Percentiles rank a stretch among this genome's conserved stretches.
Conservation (phyloP, 92 coral and sea anemone species). For the Epizoanthus stellaris region DNA sequence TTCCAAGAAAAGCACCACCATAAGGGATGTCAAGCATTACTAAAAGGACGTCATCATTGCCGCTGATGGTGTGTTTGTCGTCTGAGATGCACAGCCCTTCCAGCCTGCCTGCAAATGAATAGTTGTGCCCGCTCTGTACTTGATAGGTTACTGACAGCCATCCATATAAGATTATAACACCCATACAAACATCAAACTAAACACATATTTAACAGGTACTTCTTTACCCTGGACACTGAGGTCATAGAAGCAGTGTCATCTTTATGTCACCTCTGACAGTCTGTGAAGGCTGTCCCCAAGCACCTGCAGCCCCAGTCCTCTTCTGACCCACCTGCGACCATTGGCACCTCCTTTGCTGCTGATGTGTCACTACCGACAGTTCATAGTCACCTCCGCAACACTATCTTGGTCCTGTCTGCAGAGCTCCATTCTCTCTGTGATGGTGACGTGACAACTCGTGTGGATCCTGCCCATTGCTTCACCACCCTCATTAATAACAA, state of each 20-base stretch:
- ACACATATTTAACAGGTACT: conserved; percentile 29
- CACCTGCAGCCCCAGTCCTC: conserved; percentile 28
- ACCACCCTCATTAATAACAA: neutral
- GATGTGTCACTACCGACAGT: conserved; percentile 31
- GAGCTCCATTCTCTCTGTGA: conserved; percentile 20
- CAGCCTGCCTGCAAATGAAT: neutral
- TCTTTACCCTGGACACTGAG: conserved; percentile 44
- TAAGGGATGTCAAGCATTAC: neutral
- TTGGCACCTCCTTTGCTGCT: conserved; percentile 29
- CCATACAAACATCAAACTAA: conserved; percentile 39
- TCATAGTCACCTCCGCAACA: conserved; percentile 44
- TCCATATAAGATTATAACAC: conserved; percentile 32
- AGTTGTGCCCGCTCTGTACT: neutral
- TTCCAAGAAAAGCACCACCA: neutral
- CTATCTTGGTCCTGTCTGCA: conserved; percentile 31
- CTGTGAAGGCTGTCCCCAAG: conserved; percentile 30
- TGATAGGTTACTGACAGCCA: conserved; percentile 19
- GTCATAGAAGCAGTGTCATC: conserved; percentile 24
- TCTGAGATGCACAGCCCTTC: conserved; percentile 9
- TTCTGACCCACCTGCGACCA: conserved; percentile 7
- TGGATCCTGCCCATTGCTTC: conserved; percentile 47
- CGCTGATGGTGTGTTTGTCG: conserved; percentile 33
- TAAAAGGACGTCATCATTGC: neutral
- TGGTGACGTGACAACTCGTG: conserved; percentile 43
- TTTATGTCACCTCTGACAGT: conserved; percentile 35